Evolutionary conservation across 2,113 vertebrate genomes (phyloP).

Genomic region (Carassius carassius): DNA sequence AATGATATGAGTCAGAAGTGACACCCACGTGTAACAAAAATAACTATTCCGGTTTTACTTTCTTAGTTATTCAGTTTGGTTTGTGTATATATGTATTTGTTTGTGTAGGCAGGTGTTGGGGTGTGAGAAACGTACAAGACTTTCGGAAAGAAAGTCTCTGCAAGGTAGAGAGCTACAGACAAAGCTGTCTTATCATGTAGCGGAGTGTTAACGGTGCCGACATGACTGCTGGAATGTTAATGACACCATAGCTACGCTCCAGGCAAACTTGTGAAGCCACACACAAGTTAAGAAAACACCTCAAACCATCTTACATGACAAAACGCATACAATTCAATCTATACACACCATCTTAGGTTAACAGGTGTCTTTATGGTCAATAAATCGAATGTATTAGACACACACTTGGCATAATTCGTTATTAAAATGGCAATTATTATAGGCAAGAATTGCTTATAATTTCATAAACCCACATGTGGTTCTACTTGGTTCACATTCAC

Average conservation of each 20-base stretch:
- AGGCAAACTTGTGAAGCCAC: slow-evolving; percentile 59
- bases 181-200: slow-evolving; percentile 72
- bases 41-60: background rate
- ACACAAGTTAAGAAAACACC: slow-evolving; percentile 48
- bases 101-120: slow-evolving; percentile 30
- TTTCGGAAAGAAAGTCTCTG: slow-evolving; percentile 1
- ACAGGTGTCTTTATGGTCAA: slow-evolving; percentile 53
- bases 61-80: background rate
- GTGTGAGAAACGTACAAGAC: background rate
- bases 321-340: slow-evolving; percentile 33
- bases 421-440: background rate
- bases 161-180: slow-evolving; percentile 23
- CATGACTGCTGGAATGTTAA: slow-evolving; percentile 75
- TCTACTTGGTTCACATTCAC: background rate
- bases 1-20: slow-evolving; percentile 48
- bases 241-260: slow-evolving; percentile 59
- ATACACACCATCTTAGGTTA: slow-evolving; percentile 61
- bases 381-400: slow-evolving; percentile 26
- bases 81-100: slow-evolving; percentile 28
- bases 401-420: background rate
- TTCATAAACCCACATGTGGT: background rate
- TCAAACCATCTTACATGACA: slow-evolving; percentile 24
- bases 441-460: background rate
- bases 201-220: slow-evolving; percentile 62
- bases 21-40: slow-evolving; percentile 42